Percentiles rank a stretch among this genome's conserved stretches.
These are phyloP conservation scores for Solenopsis invicta DNA, from an alignment of 1,140 invertebrate genomes.

Conservation along the genomic window DNA sequence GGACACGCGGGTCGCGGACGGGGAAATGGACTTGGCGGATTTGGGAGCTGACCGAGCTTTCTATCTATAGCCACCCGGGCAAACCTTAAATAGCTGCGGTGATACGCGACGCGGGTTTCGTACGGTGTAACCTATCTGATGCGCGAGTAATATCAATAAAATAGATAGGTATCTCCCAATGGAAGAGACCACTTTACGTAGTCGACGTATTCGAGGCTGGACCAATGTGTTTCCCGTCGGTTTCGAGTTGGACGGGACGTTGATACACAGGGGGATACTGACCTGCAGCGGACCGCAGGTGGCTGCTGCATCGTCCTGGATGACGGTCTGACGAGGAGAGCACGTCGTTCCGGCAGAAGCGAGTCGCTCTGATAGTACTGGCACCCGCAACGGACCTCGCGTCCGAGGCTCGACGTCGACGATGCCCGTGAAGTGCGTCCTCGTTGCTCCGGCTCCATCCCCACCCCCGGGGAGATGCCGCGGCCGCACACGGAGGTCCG, in stretches of 20 bases:
- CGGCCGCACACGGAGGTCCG: slow-evolving; percentile 42
- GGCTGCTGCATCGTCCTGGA: slow-evolving; percentile 77
- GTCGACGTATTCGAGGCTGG: neutral
- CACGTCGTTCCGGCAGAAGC: slow-evolving; percentile 91
- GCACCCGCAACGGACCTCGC: slow-evolving; percentile 93
- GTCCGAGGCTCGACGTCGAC: slow-evolving; percentile 88
- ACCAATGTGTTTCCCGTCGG: neutral
- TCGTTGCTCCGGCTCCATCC: slow-evolving; percentile 82
- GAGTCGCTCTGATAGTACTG: slow-evolving; percentile 94
- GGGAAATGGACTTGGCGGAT: slow-evolving; percentile 74
- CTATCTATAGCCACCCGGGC: slow-evolving; percentile 86
- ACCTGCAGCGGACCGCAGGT: slow-evolving; percentile 76
- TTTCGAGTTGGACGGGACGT: neutral
- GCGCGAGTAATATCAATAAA: slow-evolving; percentile 12
- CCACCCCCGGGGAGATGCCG: slow-evolving; percentile 66
- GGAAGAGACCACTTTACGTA: neutral
- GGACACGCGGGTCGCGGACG: slow-evolving; percentile 26
- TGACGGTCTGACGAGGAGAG: slow-evolving; percentile 87
- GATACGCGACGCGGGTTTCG: slow-evolving; percentile 63
- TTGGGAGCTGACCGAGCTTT: slow-evolving; percentile 81
- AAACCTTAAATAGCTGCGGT: slow-evolving; percentile 85
- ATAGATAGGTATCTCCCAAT: neutral
- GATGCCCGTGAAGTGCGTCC: slow-evolving; percentile 87
- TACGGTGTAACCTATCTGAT: slow-evolving; percentile 65
- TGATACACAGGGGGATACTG: slow-evolving; percentile 58